Conservation (phyloP, 2,797 vertebrate genomes). For the Lagodon rhomboides region DNA sequence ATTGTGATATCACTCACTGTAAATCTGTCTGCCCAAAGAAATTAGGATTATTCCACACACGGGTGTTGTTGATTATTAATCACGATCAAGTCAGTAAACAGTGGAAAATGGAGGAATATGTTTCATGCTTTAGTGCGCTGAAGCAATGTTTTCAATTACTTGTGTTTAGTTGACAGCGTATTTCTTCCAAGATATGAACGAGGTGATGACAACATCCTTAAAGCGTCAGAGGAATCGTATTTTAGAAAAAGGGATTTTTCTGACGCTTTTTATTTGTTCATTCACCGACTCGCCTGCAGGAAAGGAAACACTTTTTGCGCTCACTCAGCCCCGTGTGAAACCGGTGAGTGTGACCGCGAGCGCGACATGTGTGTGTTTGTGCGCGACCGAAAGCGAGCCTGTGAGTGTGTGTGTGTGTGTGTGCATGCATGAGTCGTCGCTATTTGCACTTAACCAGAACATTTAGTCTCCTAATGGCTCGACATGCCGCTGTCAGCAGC, state of each 20-base stretch:
- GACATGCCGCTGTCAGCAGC: constrained; percentile 76
- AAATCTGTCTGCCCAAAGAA: constrained; percentile 15
- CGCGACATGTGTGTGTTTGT: constrained; percentile 64
- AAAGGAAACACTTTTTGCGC: constrained; percentile 16
- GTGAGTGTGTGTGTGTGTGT: constrained; percentile 67
- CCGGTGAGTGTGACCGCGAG: constrained; percentile 28
- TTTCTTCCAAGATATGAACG: constrained; percentile 37
- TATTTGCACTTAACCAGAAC: constrained; percentile 85
- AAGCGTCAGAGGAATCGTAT: neutral
- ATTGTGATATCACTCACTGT: neutral
- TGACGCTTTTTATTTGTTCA: neutral
- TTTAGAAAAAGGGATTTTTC: constrained; percentile 1
- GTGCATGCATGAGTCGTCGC: constrained; percentile 69
- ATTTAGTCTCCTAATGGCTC: constrained; percentile 81
- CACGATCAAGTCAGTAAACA: constrained; percentile 22
- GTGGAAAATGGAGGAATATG: constrained; percentile 11
- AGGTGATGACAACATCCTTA: constrained; percentile 32
- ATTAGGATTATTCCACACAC: constrained; percentile 4
- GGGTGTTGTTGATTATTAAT: constrained; percentile 20
- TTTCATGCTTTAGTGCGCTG: constrained; percentile 16
- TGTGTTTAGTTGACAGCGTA: constrained; percentile 5
- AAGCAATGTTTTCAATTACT: constrained; percentile 21
- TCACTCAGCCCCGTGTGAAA: constrained; percentile 38
- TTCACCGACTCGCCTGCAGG: neutral
- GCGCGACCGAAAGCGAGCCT: constrained; percentile 61